Evolutionary conservation across 2,888 invertebrate genomes (phyloP), one percentile per base, ranked within the genome.

Genomic region (Boloria euphrosyne): DNA sequence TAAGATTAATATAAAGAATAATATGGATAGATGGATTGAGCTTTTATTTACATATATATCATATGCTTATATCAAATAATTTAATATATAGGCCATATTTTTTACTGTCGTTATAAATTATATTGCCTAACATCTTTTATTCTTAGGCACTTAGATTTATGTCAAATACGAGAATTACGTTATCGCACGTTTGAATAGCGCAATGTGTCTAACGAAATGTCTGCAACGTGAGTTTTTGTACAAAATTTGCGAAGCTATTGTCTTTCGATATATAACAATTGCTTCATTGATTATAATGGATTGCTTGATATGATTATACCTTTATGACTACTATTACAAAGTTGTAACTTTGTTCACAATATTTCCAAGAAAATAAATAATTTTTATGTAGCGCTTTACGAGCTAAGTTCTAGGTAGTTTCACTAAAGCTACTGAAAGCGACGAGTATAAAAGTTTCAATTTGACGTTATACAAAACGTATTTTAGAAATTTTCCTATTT

Each of bases 161-260:
- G 74, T 70, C 72, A 71, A 74, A 74, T 58, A 14, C 38, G 51
- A 65, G 52, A 53, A 59, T 68, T 73, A 71, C 69, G 63, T 64
- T 64, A 70, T 47, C 53, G 65, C 66, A 68, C 66, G 68, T 72
- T 67, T 57, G 49, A 61, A 64, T 69, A 68, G 60, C 68, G 73
- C 73, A 75, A 76, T 70, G 65, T 62, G 61, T 65, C 62, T 64
- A 68, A 72, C 66, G 66, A 70, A 70, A 71, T 62, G 18, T 52
- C 31, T 47, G 27, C 67, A 60, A 69, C 54, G 50, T 49, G 46
- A 60, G 59, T 62, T 62, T 55, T 13, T 50, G 10, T 47, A 60
- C 46, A 43, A 63, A 66, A 70, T 65, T 62, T 38, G 64, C 46
- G 46, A 62, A 50, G 50, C 62, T 44, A 66, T 68, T 69, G 66